These are phyloP conservation scores for Caenorhabditis uteleia DNA, from an alignment of 2,888 invertebrate genomes.

Conservation along the genomic window DNA sequence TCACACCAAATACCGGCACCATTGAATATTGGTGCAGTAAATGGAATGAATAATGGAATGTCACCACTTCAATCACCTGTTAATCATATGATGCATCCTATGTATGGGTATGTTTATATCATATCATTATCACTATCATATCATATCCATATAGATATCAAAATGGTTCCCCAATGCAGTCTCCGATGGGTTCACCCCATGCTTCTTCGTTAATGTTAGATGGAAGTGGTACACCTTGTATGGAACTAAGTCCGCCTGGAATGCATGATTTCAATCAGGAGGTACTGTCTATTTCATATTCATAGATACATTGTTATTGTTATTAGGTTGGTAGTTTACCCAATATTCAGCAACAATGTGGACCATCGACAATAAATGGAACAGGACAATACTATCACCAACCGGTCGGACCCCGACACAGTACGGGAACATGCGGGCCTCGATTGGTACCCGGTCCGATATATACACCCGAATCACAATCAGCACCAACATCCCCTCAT, in stretches of 20 bases:
- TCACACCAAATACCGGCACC: slow-evolving; percentile 21
- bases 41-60: slow-evolving; percentile 14
- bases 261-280: slow-evolving; percentile 29
- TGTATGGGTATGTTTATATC: slow-evolving; percentile 30
- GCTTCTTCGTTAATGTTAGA: slow-evolving; percentile 46
- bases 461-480: slow-evolving; percentile 56
- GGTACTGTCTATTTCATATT: too few species aligned
- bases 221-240: slow-evolving; percentile 37
- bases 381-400: slow-evolving; percentile 20
- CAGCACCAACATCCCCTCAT: slow-evolving; percentile 62
- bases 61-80: slow-evolving; percentile 35
- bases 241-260: slow-evolving; percentile 48
- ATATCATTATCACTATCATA: too few species aligned
- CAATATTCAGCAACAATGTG: slow-evolving; percentile 19
- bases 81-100: slow-evolving; percentile 41
- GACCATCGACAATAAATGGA: slow-evolving; percentile 8
- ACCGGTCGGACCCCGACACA: slow-evolving; percentile 40
- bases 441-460: slow-evolving; percentile 43
- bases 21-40: slow-evolving; percentile 12
- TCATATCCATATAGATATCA: slow-evolving; percentile 17
- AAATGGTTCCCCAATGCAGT: slow-evolving; percentile 45
- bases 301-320: too few species aligned
- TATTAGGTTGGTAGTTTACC: slow-evolving; percentile 21
- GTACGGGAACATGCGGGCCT: slow-evolving; percentile 51
- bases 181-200: slow-evolving; percentile 44